Evolutionary conservation across 2,113 vertebrate species (phyloP).

Genomic region (Oreochromis niloticus): DNA sequence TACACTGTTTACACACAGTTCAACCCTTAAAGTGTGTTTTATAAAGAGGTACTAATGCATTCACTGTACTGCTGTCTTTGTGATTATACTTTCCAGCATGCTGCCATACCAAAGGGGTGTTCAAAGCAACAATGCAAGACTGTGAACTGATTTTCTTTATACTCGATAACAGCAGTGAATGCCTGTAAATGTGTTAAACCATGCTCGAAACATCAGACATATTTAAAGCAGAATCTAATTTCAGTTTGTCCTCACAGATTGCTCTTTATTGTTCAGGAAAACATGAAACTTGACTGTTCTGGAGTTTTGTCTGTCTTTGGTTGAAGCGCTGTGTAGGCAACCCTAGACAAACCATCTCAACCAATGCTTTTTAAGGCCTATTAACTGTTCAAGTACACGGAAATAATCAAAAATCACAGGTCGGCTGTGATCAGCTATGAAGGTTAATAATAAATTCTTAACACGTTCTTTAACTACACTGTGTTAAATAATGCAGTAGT

Average conservation of each 20-base stretch:
- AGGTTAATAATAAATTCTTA: not conserved
- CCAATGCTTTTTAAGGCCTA: slow-evolving; percentile 35
- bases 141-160: not conserved
- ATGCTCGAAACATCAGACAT: not conserved
- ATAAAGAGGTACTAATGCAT: not conserved
- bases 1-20: not conserved
- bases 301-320: slow-evolving; percentile 50
- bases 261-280: not conserved
- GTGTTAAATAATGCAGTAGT: not conserved
- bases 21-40: slow-evolving; percentile 1
- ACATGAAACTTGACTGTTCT: not conserved
- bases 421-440: not conserved
- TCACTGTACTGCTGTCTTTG: not conserved
- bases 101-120: not conserved
- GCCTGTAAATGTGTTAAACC: not conserved
- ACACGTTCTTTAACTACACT: not conserved
- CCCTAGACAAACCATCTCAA: slow-evolving; percentile 9
- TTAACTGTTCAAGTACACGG: slow-evolving; percentile 34
- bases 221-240: slow-evolving; percentile 12
- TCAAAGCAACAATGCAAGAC: not conserved
- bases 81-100: not conserved
- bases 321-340: slow-evolving; percentile 32
- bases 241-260: not conserved
- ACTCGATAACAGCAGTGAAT: not conserved
- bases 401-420: slow-evolving; percentile 8